Percentiles rank a stretch among this genome's conserved stretches.
Evolutionary conservation across 2,113 vertebrate species (phyloP).

Genomic region (Epinephelus lanceolatus): DNA sequence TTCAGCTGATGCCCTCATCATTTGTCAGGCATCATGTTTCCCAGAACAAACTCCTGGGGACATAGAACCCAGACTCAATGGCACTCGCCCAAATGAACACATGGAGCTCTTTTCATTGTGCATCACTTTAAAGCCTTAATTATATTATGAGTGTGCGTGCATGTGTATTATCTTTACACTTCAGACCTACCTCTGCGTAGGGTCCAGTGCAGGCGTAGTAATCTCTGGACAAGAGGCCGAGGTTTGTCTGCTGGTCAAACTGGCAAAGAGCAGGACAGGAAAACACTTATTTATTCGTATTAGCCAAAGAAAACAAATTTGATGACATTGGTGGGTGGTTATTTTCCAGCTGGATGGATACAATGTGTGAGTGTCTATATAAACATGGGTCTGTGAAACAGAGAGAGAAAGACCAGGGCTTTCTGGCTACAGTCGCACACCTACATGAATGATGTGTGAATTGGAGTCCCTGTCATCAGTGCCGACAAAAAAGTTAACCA

Average conservation of each 20-base stretch:
- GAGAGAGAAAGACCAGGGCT: neutral
- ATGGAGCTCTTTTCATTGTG: constrained; percentile 12
- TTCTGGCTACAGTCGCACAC: constrained; percentile 72
- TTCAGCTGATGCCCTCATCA: constrained; percentile 25
- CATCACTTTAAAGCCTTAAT: constrained; percentile 21
- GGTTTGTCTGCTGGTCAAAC: constrained; percentile 92
- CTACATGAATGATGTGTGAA: constrained; percentile 94
- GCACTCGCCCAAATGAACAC: constrained; percentile 36
- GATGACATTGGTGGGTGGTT: neutral
- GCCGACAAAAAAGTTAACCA: constrained; percentile 93
- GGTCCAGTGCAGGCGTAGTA: constrained; percentile 91
- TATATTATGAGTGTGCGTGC: constrained; percentile 16
- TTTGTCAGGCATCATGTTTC: constrained; percentile 10
- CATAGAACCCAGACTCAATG: constrained; percentile 27
- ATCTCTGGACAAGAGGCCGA: constrained; percentile 93
- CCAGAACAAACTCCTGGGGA: constrained; percentile 17
- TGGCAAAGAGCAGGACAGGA: constrained; percentile 70
- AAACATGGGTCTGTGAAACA: neutral
- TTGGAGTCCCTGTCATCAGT: constrained; percentile 93
- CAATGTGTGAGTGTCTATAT: neutral
- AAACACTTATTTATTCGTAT: constrained; percentile 30
- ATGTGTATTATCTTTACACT: constrained; percentile 11
- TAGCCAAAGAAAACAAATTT: neutral
- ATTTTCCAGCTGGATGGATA: neutral
- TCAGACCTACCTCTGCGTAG: constrained; percentile 88